These are phyloP conservation scores for Rattus rattus DNA, from an alignment of 2,113 vertebrate genomes.

Conservation along the genomic window DNA sequence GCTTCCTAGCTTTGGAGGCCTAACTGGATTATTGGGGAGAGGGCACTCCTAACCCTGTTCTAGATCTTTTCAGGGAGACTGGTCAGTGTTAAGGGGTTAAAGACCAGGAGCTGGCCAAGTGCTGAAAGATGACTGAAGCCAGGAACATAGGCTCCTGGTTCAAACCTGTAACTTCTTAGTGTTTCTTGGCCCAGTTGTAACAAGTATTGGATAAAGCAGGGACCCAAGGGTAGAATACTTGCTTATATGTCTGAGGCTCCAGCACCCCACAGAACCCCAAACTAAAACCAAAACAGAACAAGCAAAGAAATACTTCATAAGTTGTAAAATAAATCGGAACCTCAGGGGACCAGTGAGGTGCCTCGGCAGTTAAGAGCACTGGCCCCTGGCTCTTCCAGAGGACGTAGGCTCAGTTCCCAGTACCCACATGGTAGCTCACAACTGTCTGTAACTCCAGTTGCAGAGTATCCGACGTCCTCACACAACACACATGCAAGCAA, in stretches of 20 bases:
- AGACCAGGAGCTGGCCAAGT: not conserved
- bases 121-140: not conserved
- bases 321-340: constrained; percentile 7
- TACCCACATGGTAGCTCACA: not conserved
- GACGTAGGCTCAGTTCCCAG: not conserved
- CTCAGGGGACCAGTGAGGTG: not conserved
- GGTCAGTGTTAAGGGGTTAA: not conserved
- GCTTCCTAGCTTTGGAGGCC: constrained; percentile 24
- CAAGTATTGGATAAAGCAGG: not conserved
- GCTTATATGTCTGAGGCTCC: not conserved
- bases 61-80: constrained; percentile 9
- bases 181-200: not conserved
- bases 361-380: not conserved
- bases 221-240: not conserved
- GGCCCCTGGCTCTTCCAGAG: not conserved
- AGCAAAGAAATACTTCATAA: constrained; percentile 37
- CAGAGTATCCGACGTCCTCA: too few relatives aligned
- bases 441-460: not conserved
- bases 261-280: not conserved
- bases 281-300: not conserved
- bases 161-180: not conserved
- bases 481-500: not conserved
- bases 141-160: not conserved
- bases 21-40: constrained; percentile 1
- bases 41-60: not conserved